Base-by-base conservation (phyloP, 2,113 vertebrate species). In the Fregetta grallaria region DNA sequence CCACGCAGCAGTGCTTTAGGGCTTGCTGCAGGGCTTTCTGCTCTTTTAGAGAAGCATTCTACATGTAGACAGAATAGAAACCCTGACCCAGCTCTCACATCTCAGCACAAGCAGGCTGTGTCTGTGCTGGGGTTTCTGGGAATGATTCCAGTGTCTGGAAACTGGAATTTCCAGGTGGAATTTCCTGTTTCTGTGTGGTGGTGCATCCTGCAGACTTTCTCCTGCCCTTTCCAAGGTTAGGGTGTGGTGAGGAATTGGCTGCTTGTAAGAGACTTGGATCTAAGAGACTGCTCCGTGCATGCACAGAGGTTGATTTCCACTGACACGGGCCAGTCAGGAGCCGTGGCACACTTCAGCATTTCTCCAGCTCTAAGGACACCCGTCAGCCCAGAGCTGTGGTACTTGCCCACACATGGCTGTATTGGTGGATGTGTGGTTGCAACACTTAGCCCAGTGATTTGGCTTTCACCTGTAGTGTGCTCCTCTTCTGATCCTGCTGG, bases 311-410 rank as follows among this genome's bases (percentile, higher is more conserved):
- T 29, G 44, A 34, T 77, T 82, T 73, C 18, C 38, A 36, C 6
- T 40, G 38, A 77, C 9, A 20, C 0, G 1, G 22, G 26, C 11
- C 19, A 1, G 0, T 6, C 6, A 7, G 26, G 20, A 76, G 8
- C 4, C 3, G 6, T 58, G 22, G 15, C 11, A 50, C 15, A 9
- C 3, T 26, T 38, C 18, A 34, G 13, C 12, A 4, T 77, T 85
- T 63, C 40, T 73, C 15, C 44, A 55, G 38, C 52, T 36, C 15
- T 36, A 56, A 62, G 42, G 10, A 49, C 23, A 44, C 9, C 14
- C 4, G 0, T 30, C 56, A 86, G 8, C 21, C 26, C 6, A 22
- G 52, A 49, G 42, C 34, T 52, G 30, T 49, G 19, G n/a, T 27
- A 77, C 0, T 2, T 5, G 17, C 16, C 18, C 15, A 17, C 21